Percentiles rank a stretch among this genome's conserved stretches.
phyloP scores from a whole-genome alignment of 2,888 invertebrate genomes.

The Hermaeophaga mercurialis region DNA sequence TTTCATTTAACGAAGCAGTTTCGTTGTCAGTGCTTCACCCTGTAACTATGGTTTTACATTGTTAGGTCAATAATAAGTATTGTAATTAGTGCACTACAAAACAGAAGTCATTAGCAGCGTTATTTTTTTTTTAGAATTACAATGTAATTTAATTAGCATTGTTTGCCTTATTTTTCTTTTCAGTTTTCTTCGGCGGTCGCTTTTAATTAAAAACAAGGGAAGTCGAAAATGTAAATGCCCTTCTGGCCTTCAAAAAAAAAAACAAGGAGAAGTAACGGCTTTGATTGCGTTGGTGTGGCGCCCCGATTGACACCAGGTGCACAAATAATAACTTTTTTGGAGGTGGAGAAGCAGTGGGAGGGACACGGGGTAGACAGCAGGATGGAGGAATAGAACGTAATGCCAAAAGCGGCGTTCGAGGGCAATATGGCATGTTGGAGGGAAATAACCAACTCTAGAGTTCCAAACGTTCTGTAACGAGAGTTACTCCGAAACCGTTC shows the following conservation, averaged over 20 bases:
- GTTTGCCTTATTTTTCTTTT: background rate
- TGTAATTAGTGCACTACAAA: too few species aligned
- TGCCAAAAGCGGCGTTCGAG: constrained; percentile 26
- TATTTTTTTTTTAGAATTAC: too few species aligned
- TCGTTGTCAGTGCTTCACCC: too few species aligned
- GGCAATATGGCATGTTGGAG: constrained; percentile 11
- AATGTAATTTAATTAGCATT: too few species aligned
- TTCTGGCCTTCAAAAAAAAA: background rate
- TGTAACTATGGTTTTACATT: too few species aligned
- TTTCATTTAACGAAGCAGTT: too few species aligned
- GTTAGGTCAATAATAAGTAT: too few species aligned
- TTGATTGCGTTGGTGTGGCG: constrained; percentile 11
- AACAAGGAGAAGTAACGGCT: constrained; percentile 1
- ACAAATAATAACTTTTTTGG: constrained; percentile 40
- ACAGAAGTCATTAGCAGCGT: too few species aligned
- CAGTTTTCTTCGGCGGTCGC: background rate
- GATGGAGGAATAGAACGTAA: constrained; percentile 33
- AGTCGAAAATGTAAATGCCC: background rate
- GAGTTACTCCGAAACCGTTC: background rate
- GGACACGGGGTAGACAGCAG: constrained; percentile 45
- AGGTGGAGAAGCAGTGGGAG: constrained; percentile 47
- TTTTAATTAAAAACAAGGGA: constrained; percentile 5
- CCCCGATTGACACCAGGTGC: constrained; percentile 42
- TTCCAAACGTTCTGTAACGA: too few species aligned
- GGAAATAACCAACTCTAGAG: constrained; percentile 5